Percentiles rank a stretch among this genome's conserved stretches.
These are phyloP conservation scores for Aphrophora alni DNA, from an alignment of 2,888 invertebrate species.

Conservation along the genomic window DNA sequence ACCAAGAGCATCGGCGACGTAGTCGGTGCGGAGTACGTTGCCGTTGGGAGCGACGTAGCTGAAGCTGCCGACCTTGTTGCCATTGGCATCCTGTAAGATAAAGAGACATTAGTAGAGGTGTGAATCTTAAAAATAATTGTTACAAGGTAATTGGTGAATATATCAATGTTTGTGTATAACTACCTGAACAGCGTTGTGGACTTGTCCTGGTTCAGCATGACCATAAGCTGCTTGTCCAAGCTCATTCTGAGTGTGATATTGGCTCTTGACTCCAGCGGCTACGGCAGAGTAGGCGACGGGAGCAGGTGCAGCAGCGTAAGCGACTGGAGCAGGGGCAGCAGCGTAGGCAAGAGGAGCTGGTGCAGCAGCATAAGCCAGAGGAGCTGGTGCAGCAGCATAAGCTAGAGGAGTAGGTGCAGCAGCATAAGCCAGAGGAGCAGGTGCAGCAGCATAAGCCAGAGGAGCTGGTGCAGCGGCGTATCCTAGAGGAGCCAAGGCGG, in stretches of 20 bases:
- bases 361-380: conserved; percentile 45
- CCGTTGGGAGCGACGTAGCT: conserved; percentile 60
- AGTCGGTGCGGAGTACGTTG: conserved; percentile 57
- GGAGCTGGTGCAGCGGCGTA: conserved; percentile 28
- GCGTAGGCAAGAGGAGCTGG: conserved; percentile 54
- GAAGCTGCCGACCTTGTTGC: conserved; percentile 58
- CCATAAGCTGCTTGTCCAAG: conserved; percentile 58
- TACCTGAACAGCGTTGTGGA: conserved; percentile 56
- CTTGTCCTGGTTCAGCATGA: conserved; percentile 57
- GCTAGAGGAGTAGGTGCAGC: conserved; percentile 17
- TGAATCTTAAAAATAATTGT: no score
- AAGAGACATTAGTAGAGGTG: no score
- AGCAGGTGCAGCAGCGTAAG: conserved; percentile 47
- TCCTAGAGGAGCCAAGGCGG: conserved; percentile 32
- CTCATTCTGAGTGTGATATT: conserved; percentile 59
- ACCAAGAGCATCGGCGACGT: conserved; percentile 58
- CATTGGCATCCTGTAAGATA: conserved; percentile 54
- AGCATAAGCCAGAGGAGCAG: conserved; percentile 21
- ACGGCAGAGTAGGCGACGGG: conserved; percentile 53
- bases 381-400: conserved; percentile 21
- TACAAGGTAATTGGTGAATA: no score
- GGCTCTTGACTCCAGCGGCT: conserved; percentile 54
- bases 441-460: no score
- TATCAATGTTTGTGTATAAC: neutral
- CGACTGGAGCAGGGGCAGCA: conserved; percentile 40